A percentile compares a stretch with the other conserved stretches of the same genome.
Evolutionary conservation across 2,888 invertebrate species (phyloP).

Genomic region (Stenolophus ochropezus): DNA sequence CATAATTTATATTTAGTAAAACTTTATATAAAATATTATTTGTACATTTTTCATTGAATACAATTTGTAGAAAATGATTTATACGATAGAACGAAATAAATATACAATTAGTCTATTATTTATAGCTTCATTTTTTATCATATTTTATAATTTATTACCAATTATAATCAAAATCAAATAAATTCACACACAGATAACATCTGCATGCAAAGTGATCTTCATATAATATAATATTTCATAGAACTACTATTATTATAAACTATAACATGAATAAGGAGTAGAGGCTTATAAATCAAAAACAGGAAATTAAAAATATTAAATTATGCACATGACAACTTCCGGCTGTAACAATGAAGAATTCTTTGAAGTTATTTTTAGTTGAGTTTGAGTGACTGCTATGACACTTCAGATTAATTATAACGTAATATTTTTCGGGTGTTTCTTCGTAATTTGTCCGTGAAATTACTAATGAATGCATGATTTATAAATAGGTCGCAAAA

Average conservation of each 20-base stretch:
- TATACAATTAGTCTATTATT: constrained; percentile 11
- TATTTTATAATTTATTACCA: constrained; percentile 1
- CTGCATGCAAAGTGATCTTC: neutral
- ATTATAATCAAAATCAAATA: neutral
- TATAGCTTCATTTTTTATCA: neutral
- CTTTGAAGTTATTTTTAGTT: constrained; percentile 23
- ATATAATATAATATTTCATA: neutral
- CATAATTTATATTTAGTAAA: too few species aligned
- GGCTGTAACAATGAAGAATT: neutral
- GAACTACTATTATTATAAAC: neutral
- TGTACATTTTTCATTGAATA: too few species aligned
- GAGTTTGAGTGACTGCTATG: neutral
- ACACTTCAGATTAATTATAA: neutral
- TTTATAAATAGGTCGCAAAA: too few species aligned
- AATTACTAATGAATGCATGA: neutral
- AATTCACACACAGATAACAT: neutral
- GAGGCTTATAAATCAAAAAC: neutral
- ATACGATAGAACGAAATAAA: too few species aligned
- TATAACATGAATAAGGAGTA: neutral
- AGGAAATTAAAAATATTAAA: constrained; percentile 39
- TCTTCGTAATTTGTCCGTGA: neutral
- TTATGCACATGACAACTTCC: constrained; percentile 14
- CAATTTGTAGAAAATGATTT: too few species aligned
- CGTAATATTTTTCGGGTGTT: neutral
- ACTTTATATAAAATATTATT: too few species aligned